Evolutionary conservation across 2,113 vertebrate species (phyloP), one percentile per base, ranked within the genome.

Genomic region (Sterna hirundo): DNA sequence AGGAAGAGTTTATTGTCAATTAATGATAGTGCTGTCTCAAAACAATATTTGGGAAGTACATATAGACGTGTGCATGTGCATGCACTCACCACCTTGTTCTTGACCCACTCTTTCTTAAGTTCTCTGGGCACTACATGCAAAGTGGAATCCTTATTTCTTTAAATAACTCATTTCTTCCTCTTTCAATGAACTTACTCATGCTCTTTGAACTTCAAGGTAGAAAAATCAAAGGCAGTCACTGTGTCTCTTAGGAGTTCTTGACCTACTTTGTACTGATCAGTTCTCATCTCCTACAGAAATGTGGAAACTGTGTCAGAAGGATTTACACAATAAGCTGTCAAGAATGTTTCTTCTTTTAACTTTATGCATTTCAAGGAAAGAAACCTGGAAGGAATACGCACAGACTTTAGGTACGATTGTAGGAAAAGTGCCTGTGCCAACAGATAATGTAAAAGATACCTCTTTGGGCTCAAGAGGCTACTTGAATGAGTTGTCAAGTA

Each of bases 171-270:
- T 78, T 93, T 58, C 66, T 88, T 96, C 89, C 93, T 90, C 94
- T 96, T 96, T 93, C 94, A 97, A 57, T 96, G 96, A 98, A 97
- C 94, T 98, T 97, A 97, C 64, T 97, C 91, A 96, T 97, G 95
- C 94, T 97, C 94, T 98, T 98, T 98, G 97, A 98, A 98, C 96
- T 98, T 98, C 95, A 97, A 98, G 97, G 94, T 97, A 96, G 90
- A 97, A 94, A 98, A 98, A 97, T 98, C 97, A 98, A 97, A 98
- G 96, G 85, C 93, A 97, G 95, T 95, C 97, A 93, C 32, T 83
- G 89, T 96, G 94, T 98, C 97, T 98, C 97, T 96, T 88, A 96
- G 96, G 96, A 97, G 93, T 97, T 98, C 94, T 93, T 98, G 97
- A 97, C 98, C 98, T 98, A 97, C 96, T 98, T 98, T 93, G 65